These are phyloP conservation scores for Mactromeris polynyma DNA, from an alignment of 2,888 invertebrate genomes.

Conservation along the genomic window DNA sequence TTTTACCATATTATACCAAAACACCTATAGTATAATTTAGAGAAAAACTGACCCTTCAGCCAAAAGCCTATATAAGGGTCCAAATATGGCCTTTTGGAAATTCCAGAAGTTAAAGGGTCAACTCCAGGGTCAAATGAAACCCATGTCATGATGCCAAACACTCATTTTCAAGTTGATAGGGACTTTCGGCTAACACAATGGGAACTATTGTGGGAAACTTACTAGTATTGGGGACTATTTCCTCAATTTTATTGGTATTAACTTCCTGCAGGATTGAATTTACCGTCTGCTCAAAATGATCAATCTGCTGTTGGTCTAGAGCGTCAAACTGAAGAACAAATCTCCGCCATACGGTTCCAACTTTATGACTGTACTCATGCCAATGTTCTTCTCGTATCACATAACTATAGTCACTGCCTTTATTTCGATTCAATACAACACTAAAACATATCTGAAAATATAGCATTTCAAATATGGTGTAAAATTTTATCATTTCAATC, in stretches of 20 bases:
- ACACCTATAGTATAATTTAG: no score
- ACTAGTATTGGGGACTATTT: constrained; percentile 7
- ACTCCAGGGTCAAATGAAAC: no score
- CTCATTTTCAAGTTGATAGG: no score
- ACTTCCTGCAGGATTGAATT: constrained; percentile 26
- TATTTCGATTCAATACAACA: constrained; percentile 53
- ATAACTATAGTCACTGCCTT: constrained; percentile 57
- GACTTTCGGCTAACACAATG: no score
- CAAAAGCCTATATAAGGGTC: no score
- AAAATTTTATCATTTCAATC: no score
- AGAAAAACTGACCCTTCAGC: no score
- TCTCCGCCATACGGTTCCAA: constrained; percentile 49
- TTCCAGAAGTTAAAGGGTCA: no score
- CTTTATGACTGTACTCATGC: constrained; percentile 65
- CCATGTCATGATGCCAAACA: no score
- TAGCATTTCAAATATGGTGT: not conserved
- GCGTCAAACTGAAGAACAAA: constrained; percentile 64
- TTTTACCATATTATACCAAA: no score
- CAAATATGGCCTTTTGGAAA: no score
- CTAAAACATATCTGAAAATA: constrained; percentile 69
- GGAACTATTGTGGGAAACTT: no score
- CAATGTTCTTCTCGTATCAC: constrained; percentile 44
- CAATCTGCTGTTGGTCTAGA: constrained; percentile 26
- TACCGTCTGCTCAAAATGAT: constrained; percentile 49
- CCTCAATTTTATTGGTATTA: constrained; percentile 18